These are phyloP conservation scores for Protaetia brevitarsis DNA, from an alignment of 1,140 invertebrate genomes.

Conservation along the genomic window DNA sequence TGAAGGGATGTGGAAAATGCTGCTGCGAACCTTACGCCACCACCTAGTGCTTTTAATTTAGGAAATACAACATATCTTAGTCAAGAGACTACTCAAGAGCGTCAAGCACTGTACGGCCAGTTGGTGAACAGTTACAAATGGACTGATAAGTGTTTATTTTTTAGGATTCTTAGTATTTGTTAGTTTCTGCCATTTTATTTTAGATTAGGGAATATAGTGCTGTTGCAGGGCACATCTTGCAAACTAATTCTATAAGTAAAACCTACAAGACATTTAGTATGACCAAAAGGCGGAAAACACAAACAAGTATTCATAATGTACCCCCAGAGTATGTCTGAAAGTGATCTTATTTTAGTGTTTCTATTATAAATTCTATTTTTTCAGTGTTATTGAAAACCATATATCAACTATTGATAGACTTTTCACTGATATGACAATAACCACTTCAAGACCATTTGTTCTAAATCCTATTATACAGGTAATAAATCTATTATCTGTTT, in stretches of 20 bases:
- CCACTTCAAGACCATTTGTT: constrained; percentile 71
- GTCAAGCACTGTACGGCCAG: constrained; percentile 81
- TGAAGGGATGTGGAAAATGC: constrained; percentile 73
- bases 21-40: constrained; percentile 66
- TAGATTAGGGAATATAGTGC: constrained; percentile 79
- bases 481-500: constrained; percentile 25
- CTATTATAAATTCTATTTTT: constrained; percentile 29
- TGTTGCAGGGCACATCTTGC: constrained; percentile 70
- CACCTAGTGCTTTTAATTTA: constrained; percentile 72
- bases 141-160: constrained; percentile 67
- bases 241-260: constrained; percentile 79
- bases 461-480: constrained; percentile 75
- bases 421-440: constrained; percentile 72
- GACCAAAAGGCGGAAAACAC: constrained; percentile 70
- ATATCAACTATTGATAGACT: constrained; percentile 69
- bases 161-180: neutral
- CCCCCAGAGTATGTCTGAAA: constrained; percentile 62
- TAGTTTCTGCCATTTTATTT: constrained; percentile 27
- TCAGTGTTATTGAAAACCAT: constrained; percentile 69
- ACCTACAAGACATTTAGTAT: constrained; percentile 73
- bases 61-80: constrained; percentile 79
- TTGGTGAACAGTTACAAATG: constrained; percentile 87
- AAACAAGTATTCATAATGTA: constrained; percentile 79
- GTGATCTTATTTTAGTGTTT: neutral
- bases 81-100: constrained; percentile 83